These are phyloP conservation scores for Dendrolimus punctatus DNA, from an alignment of 1,140 invertebrate species.

Conservation along the genomic window DNA sequence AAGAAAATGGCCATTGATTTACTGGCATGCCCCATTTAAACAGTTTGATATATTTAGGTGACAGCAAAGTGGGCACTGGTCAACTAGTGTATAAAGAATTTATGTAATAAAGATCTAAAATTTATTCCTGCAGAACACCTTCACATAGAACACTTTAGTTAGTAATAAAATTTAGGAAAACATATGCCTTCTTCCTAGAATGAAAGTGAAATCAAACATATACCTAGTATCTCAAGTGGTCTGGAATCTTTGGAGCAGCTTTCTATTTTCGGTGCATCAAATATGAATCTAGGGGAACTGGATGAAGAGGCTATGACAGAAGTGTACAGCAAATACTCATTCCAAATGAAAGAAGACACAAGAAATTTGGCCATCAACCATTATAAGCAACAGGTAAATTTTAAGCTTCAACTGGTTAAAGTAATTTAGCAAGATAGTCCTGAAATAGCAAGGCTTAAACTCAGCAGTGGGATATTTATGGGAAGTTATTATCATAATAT, in stretches of 20 bases:
- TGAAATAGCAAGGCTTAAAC: no score
- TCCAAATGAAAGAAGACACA: slow-evolving; percentile 51
- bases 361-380: slow-evolving; percentile 48
- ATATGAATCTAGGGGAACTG: slow-evolving; percentile 31
- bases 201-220: slow-evolving; percentile 31
- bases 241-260: slow-evolving; percentile 51
- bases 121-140: no score
- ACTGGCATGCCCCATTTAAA: no score
- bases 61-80: no score
- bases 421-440: no score
- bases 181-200: slow-evolving; percentile 19
- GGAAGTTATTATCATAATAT: no score
- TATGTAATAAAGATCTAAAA: no score
- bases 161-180: not conserved
- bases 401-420: not conserved
- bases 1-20: no score
- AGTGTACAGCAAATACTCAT: slow-evolving; percentile 58
- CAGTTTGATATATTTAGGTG: no score
- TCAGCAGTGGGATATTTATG: no score
- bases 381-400: slow-evolving; percentile 41
- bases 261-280: slow-evolving; percentile 28
- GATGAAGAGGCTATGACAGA: slow-evolving; percentile 53
- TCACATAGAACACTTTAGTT: not conserved
- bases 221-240: slow-evolving; percentile 34
- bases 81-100: no score